A percentile compares a stretch with the other conserved stretches of the same genome.
These are phyloP conservation scores for Mylabris phalerata DNA, from an alignment of 1,140 invertebrate genomes.

Conservation along the genomic window DNA sequence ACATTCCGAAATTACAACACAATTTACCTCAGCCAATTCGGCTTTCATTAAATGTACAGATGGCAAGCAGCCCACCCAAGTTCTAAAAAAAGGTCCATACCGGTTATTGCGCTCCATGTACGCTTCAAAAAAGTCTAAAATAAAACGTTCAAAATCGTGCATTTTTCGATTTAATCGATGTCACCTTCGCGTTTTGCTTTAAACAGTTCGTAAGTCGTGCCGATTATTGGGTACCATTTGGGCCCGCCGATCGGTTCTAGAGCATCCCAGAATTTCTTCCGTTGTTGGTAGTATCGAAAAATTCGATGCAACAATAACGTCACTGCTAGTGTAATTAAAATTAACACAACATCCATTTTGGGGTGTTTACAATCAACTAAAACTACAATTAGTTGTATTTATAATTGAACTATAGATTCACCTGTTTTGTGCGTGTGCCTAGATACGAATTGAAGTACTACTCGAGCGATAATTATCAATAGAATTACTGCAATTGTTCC, in stretches of 20 bases:
- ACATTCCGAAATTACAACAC: not conserved
- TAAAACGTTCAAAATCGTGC: not conserved
- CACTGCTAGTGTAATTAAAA: not conserved
- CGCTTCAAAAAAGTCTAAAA: conserved; percentile 9
- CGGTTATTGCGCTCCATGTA: conserved; percentile 4
- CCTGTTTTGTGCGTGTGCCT: no score
- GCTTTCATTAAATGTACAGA: conserved; percentile 31
- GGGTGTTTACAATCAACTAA: no score
- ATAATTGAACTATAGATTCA: no score
- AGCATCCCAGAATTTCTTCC: conserved; percentile 1
- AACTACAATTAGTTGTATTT: no score
- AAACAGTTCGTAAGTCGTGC: conserved; percentile 3
- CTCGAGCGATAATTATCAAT: no score
- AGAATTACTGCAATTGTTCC: no score
- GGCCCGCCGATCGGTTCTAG: conserved; percentile 6
- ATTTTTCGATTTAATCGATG: not conserved
- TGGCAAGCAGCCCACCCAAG: conserved; percentile 28
- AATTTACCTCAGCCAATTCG: conserved; percentile 33
- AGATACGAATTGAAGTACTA: no score
- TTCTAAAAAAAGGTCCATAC: conserved; percentile 30
- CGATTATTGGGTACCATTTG: conserved; percentile 22
- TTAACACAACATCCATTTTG: no score
- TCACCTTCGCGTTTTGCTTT: conserved; percentile 8
- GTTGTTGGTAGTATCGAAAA: not conserved
- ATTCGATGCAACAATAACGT: not conserved